phyloP scores from a whole-genome alignment of 2,113 vertebrate species.

The Oreotrochilus melanogaster region DNA sequence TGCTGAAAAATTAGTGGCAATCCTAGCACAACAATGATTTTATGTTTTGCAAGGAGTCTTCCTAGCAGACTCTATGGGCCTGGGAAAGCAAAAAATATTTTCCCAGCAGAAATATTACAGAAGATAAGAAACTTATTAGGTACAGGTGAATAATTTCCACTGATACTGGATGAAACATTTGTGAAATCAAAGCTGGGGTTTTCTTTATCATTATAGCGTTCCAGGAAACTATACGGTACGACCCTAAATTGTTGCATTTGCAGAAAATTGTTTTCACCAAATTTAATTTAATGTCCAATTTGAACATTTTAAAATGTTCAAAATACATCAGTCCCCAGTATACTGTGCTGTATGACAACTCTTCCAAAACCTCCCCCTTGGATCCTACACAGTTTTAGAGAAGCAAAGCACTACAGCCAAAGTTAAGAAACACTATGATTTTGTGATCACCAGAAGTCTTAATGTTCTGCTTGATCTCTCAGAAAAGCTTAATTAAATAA shows the following conservation, averaged over 20 bases:
- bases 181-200: background rate
- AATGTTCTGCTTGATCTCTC: background rate
- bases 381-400: background rate
- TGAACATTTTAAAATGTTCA: background rate
- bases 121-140: background rate
- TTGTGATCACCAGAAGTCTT: background rate
- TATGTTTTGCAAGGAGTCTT: background rate
- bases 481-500: background rate
- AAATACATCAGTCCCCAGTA: background rate
- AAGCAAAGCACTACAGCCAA: background rate
- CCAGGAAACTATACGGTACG: background rate
- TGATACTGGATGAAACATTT: background rate
- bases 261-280: accelerated
- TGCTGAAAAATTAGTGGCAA: background rate
- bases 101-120: background rate
- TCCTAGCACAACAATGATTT: background rate
- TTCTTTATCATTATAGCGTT: background rate
- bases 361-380: background rate
- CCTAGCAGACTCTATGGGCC: background rate
- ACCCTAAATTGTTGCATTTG: background rate
- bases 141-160: background rate
- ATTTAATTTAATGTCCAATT: background rate
- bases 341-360: accelerated
- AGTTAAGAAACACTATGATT: background rate
- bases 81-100: background rate